phyloP scores from a whole-genome alignment of 2,888 invertebrate genomes.

The Scaptomyza flava region DNA sequence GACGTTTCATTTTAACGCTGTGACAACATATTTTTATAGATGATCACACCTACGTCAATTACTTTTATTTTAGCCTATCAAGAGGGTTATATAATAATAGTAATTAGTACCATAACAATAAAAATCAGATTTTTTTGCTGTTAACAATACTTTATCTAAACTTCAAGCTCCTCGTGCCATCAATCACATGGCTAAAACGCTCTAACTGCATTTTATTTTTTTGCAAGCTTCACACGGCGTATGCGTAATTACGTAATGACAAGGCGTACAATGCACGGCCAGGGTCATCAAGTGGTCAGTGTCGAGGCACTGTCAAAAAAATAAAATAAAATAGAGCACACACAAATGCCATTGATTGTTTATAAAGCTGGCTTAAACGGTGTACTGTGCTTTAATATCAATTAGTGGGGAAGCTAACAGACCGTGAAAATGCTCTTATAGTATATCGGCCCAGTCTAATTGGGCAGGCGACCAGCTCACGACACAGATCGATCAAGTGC shows the following conservation, averaged over 20 bases:
- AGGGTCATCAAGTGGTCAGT: slow-evolving; percentile 59
- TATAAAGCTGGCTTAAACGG: slow-evolving; percentile 39
- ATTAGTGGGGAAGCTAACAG: slow-evolving; percentile 46
- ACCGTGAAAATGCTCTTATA: slow-evolving; percentile 20
- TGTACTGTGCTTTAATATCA: slow-evolving; percentile 64
- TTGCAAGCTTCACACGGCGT: slow-evolving; percentile 49
- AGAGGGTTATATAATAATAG: slow-evolving; percentile 21
- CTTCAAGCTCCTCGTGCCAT: slow-evolving; percentile 35
- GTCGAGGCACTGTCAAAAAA: slow-evolving; percentile 12
- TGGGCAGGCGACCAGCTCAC: slow-evolving; percentile 33
- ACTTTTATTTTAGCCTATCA: slow-evolving; percentile 19
- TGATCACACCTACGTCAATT: not conserved
- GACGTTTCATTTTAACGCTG: not conserved
- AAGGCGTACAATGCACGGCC: slow-evolving; percentile 30
- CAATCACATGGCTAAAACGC: slow-evolving; percentile 42
- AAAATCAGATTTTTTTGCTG: not conserved
- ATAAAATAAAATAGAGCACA: slow-evolving; percentile 7
- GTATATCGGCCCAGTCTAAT: slow-evolving; percentile 36
- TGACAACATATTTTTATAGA: slow-evolving; percentile 17
- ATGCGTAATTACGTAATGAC: slow-evolving; percentile 65
- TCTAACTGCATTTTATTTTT: slow-evolving; percentile 7
- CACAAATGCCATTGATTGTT: slow-evolving; percentile 62
- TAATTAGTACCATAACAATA: too few relatives aligned
- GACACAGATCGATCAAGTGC: slow-evolving; percentile 59
- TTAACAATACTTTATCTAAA: slow-evolving; percentile 25